These are phyloP conservation scores for Eulemur macaco DNA, from an alignment of 2,113 vertebrate genomes.

Conservation along the genomic window DNA sequence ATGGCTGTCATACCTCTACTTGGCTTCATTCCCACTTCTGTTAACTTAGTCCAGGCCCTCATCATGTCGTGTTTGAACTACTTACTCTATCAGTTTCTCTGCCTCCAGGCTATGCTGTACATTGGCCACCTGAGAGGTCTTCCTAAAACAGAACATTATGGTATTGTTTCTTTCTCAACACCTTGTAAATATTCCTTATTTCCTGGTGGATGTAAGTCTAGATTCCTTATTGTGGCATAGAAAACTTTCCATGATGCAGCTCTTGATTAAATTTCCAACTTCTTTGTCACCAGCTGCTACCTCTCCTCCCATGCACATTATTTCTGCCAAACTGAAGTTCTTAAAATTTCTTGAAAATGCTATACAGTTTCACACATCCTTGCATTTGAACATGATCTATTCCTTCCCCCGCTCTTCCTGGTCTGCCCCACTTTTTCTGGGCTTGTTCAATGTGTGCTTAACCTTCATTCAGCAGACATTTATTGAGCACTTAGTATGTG, in stretches of 20 bases:
- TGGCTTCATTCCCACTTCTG: neutral
- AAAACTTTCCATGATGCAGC: neutral
- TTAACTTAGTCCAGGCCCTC: neutral
- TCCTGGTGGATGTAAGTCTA: neutral
- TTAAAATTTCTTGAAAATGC: neutral
- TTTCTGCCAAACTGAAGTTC: slow-evolving; percentile 8
- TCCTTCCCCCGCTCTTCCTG: neutral
- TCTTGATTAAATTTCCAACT: neutral
- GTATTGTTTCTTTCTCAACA: neutral
- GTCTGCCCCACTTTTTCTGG: neutral
- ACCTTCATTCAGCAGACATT: neutral
- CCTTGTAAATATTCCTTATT: neutral
- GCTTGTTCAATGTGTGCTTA: neutral
- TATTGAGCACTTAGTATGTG: neutral
- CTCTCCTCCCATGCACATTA: neutral
- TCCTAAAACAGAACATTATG: neutral
- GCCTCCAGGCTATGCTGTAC: neutral
- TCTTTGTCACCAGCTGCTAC: neutral
- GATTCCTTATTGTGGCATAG: neutral
- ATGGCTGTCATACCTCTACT: accelerated
- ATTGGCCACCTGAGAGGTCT: neutral
- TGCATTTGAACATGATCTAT: neutral
- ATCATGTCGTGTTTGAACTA: neutral
- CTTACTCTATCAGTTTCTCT: neutral
- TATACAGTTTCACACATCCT: neutral